Conservation (phyloP, 2,888 invertebrate species). For the Cryptocephalus moraei region DNA sequence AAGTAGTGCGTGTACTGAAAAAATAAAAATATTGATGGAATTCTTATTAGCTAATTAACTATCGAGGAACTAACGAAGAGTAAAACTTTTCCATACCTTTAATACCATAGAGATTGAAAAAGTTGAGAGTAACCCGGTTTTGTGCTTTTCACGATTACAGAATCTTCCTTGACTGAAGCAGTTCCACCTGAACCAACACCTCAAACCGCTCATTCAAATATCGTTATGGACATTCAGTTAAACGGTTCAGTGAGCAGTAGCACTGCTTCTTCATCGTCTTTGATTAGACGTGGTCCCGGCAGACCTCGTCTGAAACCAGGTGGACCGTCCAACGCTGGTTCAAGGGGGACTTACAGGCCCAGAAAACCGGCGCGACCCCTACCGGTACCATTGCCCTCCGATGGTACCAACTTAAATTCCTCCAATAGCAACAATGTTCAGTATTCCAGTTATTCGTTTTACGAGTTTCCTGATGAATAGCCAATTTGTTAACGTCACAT, state of each 20-base stretch:
- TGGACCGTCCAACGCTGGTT: slow-evolving; percentile 54
- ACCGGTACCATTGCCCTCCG: slow-evolving; percentile 36
- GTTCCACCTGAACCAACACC: background rate
- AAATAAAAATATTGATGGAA: too few relatives aligned
- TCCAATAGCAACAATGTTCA: slow-evolving; percentile 19
- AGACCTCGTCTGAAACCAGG: slow-evolving; percentile 55
- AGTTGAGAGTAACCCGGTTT: too few relatives aligned
- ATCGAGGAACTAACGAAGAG: too few relatives aligned
- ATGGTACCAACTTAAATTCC: slow-evolving; percentile 22
- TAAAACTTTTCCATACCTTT: too few relatives aligned
- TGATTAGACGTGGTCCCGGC: slow-evolving; percentile 54
- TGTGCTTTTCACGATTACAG: background rate
- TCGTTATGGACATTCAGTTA: background rate
- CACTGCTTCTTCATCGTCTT: slow-evolving; percentile 12
- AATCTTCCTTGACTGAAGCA: background rate
- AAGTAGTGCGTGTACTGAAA: too few relatives aligned
- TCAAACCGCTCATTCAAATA: background rate
- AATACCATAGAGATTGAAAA: too few relatives aligned
- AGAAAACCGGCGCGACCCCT: slow-evolving; percentile 44
- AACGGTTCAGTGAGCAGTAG: background rate
- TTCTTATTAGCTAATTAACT: too few relatives aligned
- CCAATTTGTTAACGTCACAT: too few relatives aligned
- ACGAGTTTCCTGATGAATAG: slow-evolving; percentile 30
- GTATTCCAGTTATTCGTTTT: slow-evolving; percentile 29
- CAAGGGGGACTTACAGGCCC: slow-evolving; percentile 46